phyloP scores from a whole-genome alignment of 2,888 invertebrate species.

The Cryptocephalus primarius region DNA sequence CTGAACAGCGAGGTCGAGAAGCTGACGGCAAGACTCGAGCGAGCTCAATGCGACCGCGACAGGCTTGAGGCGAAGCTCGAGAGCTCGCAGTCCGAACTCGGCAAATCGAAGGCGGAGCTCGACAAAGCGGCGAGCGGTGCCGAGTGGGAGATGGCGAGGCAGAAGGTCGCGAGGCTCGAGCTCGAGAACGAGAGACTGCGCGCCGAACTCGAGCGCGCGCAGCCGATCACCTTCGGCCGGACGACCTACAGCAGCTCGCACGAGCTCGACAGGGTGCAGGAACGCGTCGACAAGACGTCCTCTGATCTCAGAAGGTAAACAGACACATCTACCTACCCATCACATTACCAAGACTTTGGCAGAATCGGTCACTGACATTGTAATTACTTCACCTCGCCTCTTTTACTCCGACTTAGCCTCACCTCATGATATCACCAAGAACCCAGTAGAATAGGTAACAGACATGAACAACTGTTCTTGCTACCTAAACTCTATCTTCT shows the following conservation, averaged over 20 bases:
- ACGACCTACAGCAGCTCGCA: conserved; percentile 60
- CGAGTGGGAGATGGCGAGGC: conserved; percentile 80
- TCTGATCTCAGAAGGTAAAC: conserved; percentile 57
- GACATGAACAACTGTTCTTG: no score
- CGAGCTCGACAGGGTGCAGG: conserved; percentile 71
- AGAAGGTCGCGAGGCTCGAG: conserved; percentile 73
- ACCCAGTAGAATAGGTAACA: no score
- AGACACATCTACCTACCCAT: no score
- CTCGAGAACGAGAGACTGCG: conserved; percentile 83
- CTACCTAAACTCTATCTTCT: no score
- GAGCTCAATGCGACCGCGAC: conserved; percentile 84
- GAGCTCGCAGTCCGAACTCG: conserved; percentile 85
- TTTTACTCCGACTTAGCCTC: no score
- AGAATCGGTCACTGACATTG: no score
- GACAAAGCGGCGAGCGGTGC: conserved; percentile 85
- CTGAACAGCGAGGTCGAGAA: conserved; percentile 88
- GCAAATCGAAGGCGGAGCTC: conserved; percentile 87
- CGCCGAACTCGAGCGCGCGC: conserved; percentile 59
- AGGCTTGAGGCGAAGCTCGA: conserved; percentile 83
- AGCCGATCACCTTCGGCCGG: conserved; percentile 70
- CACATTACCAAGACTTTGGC: no score
- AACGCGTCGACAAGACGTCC: conserved; percentile 75
- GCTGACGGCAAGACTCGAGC: conserved; percentile 73
- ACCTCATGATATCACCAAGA: no score
- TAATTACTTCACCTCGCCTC: no score